Evolutionary conservation across 2,797 vertebrate species (phyloP).

Genomic region (Chrysocyon brachyurus): DNA sequence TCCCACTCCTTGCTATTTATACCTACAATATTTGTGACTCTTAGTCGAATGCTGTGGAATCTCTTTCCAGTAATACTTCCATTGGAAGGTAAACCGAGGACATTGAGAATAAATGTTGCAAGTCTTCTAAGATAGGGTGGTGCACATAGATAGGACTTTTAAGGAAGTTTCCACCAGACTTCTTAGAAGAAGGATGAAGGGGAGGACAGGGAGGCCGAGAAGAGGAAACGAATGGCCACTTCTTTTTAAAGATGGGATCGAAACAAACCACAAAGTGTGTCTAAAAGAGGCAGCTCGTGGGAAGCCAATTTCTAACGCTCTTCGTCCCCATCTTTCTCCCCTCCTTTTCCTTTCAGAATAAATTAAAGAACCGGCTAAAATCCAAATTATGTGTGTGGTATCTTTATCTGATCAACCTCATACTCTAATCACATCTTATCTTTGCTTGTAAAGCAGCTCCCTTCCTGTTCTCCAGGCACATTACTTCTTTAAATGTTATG

Average conservation of each 20-base stretch:
- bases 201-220: background rate
- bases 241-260: background rate
- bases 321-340: background rate
- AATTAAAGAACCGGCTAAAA: slow-evolving; percentile 48
- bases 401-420: slow-evolving; percentile 76
- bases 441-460: slow-evolving; percentile 46
- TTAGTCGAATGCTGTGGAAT: background rate
- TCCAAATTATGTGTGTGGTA: slow-evolving; percentile 45
- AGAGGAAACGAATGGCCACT: background rate
- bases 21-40: background rate
- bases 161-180: background rate
- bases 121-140: background rate
- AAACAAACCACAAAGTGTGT: background rate
- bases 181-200: background rate
- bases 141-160: background rate
- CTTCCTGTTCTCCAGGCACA: background rate
- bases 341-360: background rate
- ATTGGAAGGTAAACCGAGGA: background rate
- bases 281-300: background rate
- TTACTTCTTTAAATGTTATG: background rate
- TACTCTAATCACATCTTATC: slow-evolving; percentile 62
- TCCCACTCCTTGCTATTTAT: background rate
- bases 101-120: background rate
- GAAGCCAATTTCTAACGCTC: background rate
- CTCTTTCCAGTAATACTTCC: background rate